phyloP scores from a whole-genome alignment of 2,797 vertebrate genomes.

The Alfaro cultratus region DNA sequence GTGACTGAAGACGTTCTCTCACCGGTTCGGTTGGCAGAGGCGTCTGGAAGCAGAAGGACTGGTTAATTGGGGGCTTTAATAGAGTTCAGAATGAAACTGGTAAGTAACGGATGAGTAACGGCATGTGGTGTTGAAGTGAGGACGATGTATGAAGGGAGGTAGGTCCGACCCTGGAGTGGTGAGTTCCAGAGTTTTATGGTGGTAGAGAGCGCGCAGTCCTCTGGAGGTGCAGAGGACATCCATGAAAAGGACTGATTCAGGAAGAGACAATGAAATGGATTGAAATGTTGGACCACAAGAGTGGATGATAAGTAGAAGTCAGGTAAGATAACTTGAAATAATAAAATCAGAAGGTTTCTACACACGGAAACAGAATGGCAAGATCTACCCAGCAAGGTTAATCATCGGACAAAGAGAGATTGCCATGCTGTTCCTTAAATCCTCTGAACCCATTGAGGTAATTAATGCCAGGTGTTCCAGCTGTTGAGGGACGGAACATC shows the following conservation, averaged over 20 bases:
- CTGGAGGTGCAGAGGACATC: background rate
- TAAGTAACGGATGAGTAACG: background rate
- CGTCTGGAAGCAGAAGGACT: background rate
- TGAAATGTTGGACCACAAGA: background rate
- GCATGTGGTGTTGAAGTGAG: background rate
- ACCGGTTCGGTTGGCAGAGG: background rate
- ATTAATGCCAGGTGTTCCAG: background rate
- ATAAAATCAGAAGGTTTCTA: background rate
- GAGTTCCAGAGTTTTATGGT: background rate
- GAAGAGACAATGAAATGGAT: background rate
- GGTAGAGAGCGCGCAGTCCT: background rate
- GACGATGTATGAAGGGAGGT: background rate
- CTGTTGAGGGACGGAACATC: background rate
- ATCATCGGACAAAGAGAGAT: background rate
- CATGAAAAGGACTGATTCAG: background rate
- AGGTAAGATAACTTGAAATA: background rate
- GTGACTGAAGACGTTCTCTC: background rate
- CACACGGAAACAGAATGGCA: background rate
- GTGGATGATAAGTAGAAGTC: background rate
- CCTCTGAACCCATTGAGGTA: background rate
- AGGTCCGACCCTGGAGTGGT: background rate
- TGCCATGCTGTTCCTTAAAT: background rate
- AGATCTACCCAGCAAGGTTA: background rate
- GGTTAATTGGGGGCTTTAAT: background rate
- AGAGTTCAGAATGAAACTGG: background rate